Percentiles rank a stretch among this genome's conserved stretches.
phyloP scores from a whole-genome alignment of 2,888 invertebrate species.

The Alentia gelatinosa region DNA sequence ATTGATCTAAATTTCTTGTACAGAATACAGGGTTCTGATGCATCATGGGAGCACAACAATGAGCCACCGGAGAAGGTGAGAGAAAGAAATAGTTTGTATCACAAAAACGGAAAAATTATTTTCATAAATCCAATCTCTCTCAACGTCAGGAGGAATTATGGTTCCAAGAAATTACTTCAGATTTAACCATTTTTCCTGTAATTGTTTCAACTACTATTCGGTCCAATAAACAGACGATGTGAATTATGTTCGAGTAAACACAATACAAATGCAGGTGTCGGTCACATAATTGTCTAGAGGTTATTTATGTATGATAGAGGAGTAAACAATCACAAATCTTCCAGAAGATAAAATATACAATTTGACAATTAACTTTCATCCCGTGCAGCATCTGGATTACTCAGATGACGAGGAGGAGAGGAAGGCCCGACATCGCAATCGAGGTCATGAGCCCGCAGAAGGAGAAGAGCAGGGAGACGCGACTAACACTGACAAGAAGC shows the following conservation, averaged over 20 bases:
- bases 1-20: not conserved
- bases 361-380: not conserved
- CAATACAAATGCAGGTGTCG: not conserved
- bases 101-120: not conserved
- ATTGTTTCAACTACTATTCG: no score
- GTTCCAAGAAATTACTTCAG: no score
- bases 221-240: no score
- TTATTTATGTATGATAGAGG: no score
- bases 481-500: slow-evolving; percentile 20
- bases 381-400: slow-evolving; percentile 84
- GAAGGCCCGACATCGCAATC: slow-evolving; percentile 48
- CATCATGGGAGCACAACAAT: slow-evolving; percentile 91
- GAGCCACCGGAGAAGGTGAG: slow-evolving; percentile 88
- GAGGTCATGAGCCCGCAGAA: not conserved
- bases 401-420: slow-evolving; percentile 95
- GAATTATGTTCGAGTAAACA: no score
- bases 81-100: not conserved
- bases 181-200: no score
- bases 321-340: no score
- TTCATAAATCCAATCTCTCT: not conserved
- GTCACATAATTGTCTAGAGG: not conserved
- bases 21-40: slow-evolving; percentile 89
- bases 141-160: not conserved
- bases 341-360: no score
- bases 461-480: not conserved